These are phyloP conservation scores for Fopius arisanus DNA, from an alignment of 1,140 invertebrate genomes.

Conservation along the genomic window DNA sequence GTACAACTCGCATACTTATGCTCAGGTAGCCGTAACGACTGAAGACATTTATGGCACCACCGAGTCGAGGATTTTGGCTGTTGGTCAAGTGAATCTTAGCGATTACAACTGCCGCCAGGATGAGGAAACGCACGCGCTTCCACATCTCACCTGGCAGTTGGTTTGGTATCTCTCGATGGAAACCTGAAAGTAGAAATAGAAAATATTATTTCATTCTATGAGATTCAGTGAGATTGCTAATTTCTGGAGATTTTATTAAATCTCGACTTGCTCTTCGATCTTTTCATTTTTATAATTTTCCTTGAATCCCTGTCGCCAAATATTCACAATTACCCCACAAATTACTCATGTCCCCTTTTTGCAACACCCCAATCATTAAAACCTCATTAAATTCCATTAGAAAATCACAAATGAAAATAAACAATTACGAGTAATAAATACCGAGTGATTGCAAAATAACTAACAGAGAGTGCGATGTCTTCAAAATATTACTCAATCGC, in stretches of 20 bases:
- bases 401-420: background rate
- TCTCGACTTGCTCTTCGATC: no score
- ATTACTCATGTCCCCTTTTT: no score
- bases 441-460: no score
- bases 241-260: no score
- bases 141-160: slow-evolving; percentile 48
- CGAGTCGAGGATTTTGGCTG: slow-evolving; percentile 69
- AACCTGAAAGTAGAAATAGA: background rate
- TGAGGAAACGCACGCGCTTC: slow-evolving; percentile 43
- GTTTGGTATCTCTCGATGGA: background rate
- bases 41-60: slow-evolving; percentile 78
- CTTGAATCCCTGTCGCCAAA: no score
- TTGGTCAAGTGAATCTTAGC: slow-evolving; percentile 35
- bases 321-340: no score
- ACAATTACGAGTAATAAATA: background rate
- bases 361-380: no score
- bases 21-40: slow-evolving; percentile 80
- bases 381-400: background rate
- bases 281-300: no score
- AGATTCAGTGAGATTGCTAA: background rate
- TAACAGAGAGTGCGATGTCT: no score
- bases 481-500: no score
- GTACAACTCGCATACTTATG: slow-evolving; percentile 84
- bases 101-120: slow-evolving; percentile 39
- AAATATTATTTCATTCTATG: background rate